Base-by-base conservation (phyloP, 2,888 invertebrate genomes). In the Phyllotreta striolata region DNA sequence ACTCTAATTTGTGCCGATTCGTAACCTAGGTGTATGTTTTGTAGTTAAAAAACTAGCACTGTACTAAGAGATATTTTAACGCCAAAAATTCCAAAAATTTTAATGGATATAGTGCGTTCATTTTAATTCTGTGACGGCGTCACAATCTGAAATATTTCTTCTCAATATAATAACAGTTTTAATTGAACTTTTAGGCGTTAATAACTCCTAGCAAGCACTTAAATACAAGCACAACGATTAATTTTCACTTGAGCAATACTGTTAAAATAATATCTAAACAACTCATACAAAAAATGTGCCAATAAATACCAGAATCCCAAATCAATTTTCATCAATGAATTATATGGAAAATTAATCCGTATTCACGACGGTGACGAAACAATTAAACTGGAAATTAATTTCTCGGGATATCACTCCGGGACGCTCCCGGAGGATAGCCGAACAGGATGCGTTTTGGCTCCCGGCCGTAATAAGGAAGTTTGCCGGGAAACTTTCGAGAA, bases 1-100 rank as follows among this genome's bases (percentile, higher is more conserved):
- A 47, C 47, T 12, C 58, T 58, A 58, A 37, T 51, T 59, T 59
- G 59, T 59, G 59, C 59, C 14, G 10, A 43, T 52, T 43, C 37
- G 9, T 24, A 51, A 35, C 40, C 8, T 43, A 13, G 40, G 24
- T 24, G 24, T 24, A 24, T 24, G n/a, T 60, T 60, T 52, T 60
- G 60, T 52, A 60, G 52, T 24, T 3, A 24, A 24, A 24, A 24
- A 24, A 24, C 24, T 24, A 3, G 24, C 24, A 38, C 1, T 5
- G 12, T 24, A 56, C 24, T 9, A n/a, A 12, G 44, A 9, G 7
- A 44, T 9, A 37, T 37, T n/a, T n/a, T 14, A 49, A 35, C 34
- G 35, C 34, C 35, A 24, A 51, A 35, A 24, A 24, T 24, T n/a
- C n/a, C 2, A 24, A 24, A 3, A 24, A 24, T 24, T n/a, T n/a